Conservation (phyloP, 2,113 vertebrate genomes). For the Notarius lentiginosus region DNA sequence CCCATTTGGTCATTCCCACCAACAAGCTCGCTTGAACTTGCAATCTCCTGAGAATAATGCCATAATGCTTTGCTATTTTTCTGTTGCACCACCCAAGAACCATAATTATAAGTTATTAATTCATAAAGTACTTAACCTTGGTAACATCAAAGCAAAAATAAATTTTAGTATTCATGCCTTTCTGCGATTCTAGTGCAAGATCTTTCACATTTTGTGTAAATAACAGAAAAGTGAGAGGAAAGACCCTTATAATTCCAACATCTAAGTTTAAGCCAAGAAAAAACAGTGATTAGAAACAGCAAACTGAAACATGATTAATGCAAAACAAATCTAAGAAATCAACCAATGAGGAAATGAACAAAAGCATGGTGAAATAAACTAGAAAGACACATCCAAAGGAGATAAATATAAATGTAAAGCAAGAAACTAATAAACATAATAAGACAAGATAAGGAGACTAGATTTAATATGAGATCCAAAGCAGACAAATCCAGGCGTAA, state of each 20-base stretch:
- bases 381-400: neutral
- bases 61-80: neutral
- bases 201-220: neutral
- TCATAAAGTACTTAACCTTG: neutral
- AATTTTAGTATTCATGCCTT: neutral
- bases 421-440: neutral
- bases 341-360: neutral
- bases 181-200: neutral
- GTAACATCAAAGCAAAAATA: neutral
- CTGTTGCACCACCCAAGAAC: neutral
- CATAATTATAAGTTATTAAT: neutral
- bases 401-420: neutral
- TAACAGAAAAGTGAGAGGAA: neutral
- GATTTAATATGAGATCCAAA: neutral
- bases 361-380: neutral
- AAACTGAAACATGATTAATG: neutral
- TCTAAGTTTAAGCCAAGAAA: neutral
- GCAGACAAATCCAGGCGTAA: neutral
- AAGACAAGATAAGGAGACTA: neutral
- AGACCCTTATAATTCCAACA: neutral
- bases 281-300: neutral
- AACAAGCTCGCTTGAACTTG: neutral
- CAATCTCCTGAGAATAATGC: neutral
- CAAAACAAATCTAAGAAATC: neutral
- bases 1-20: neutral